phyloP scores from a whole-genome alignment of 2,888 invertebrate genomes.

The Microctonus brassicae region DNA sequence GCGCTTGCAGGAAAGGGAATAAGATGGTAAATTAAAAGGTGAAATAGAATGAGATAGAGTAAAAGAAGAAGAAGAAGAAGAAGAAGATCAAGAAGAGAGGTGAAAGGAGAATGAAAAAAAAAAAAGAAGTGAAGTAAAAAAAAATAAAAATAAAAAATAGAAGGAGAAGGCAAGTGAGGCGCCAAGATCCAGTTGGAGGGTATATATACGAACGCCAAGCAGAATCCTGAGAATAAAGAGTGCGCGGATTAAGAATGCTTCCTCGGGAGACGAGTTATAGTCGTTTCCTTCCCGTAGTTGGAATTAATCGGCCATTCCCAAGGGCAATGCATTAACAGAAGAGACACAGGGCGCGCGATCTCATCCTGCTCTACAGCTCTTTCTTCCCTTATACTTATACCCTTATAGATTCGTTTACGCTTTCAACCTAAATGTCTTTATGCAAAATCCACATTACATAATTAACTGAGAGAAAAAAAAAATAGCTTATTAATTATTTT shows the following conservation, averaged over 20 bases:
- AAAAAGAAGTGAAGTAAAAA: conserved; percentile 32
- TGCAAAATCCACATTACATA: conserved; percentile 22
- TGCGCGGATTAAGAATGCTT: conserved; percentile 68
- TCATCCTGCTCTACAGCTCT: conserved; percentile 38
- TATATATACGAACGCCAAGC: conserved; percentile 38
- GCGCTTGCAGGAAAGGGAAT: conserved; percentile 36
- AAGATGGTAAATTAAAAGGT: conserved; percentile 23
- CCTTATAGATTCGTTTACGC: conserved; percentile 49
- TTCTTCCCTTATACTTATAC: neutral
- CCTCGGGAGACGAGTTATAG: conserved; percentile 68
- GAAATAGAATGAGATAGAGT: conserved; percentile 32
- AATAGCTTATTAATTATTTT: neutral
- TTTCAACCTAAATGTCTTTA: conserved; percentile 43
- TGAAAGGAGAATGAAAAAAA: conserved; percentile 31
- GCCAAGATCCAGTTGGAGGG: conserved; percentile 36
- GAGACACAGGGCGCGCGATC: conserved; percentile 57
- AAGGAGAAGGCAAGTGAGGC: conserved; percentile 14
- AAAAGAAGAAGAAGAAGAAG: conserved; percentile 42
- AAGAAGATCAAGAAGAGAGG: conserved; percentile 41
- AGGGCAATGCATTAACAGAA: conserved; percentile 66
- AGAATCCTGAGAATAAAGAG: conserved; percentile 64
- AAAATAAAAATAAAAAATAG: conserved; percentile 23
- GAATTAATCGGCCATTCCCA: conserved; percentile 68
- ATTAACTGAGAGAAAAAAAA: neutral
- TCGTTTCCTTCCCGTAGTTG: conserved; percentile 68